Conservation (phyloP, 2,797 vertebrate species). For the Sciurus vulgaris region DNA sequence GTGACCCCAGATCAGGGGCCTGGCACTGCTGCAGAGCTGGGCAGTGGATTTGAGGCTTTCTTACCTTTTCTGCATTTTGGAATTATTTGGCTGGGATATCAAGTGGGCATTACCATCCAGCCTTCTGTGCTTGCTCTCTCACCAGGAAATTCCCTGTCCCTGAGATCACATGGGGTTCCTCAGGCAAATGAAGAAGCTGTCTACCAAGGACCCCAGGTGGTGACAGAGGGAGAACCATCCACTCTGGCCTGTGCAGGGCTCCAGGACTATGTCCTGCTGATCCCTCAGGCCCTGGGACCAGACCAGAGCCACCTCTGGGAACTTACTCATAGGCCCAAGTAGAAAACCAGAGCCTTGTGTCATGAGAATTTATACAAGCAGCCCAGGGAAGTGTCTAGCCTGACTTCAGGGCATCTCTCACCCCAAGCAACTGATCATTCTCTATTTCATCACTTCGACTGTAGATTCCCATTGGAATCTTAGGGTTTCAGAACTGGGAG, state of each 20-base stretch:
- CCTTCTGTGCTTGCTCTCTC: background rate
- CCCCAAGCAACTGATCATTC: background rate
- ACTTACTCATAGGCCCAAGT: background rate
- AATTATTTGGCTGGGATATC: background rate
- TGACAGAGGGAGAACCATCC: background rate
- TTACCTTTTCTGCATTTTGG: background rate
- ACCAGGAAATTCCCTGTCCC: background rate
- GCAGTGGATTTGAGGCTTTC: background rate
- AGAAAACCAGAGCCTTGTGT: background rate
- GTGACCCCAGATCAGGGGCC: background rate
- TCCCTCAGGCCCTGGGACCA: background rate
- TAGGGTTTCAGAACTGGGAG: background rate
- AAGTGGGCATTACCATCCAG: background rate
- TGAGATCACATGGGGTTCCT: background rate
- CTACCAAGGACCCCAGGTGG: rapidly evolving
- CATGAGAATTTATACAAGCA: background rate
- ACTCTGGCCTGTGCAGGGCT: background rate
- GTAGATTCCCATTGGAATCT: background rate
- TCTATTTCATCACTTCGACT: background rate
- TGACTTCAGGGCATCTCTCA: background rate
- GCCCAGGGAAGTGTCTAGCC: background rate
- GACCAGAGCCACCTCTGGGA: background rate
- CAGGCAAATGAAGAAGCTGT: background rate
- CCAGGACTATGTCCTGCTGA: background rate
- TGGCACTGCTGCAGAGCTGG: background rate